phyloP scores from a whole-genome alignment of 2,113 vertebrate species.

The Chaenocephalus aceratus region DNA sequence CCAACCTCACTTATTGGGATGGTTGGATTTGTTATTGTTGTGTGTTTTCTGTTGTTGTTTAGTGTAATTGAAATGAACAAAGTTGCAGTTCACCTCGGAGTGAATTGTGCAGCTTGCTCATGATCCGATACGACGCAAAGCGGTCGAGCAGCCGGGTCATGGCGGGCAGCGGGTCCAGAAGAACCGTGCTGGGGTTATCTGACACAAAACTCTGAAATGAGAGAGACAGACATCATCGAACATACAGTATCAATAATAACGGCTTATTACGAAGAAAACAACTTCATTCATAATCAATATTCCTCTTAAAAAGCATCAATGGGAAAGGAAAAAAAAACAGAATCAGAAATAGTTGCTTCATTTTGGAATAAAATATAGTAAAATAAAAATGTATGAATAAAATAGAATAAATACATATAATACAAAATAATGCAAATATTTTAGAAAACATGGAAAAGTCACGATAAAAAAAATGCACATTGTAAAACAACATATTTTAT shows the following conservation, averaged over 20 bases:
- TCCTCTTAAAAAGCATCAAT: background rate
- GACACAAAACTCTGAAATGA: slow-evolving; percentile 75
- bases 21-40: too few species aligned
- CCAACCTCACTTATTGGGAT: too few species aligned
- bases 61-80: background rate
- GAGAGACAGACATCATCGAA: background rate
- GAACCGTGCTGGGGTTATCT: slow-evolving; percentile 73
- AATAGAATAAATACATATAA: too few species aligned
- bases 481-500: too few species aligned
- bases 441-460: too few species aligned
- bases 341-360: too few species aligned
- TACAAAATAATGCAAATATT: too few species aligned
- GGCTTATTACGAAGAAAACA: background rate
- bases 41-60: too few species aligned
- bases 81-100: slow-evolving; percentile 68
- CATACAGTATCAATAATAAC: background rate
- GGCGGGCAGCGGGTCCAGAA: slow-evolving; percentile 82
- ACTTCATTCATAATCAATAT: background rate
- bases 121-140: slow-evolving; percentile 81
- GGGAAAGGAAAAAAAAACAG: background rate
- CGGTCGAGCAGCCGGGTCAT: slow-evolving; percentile 82
- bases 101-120: slow-evolving; percentile 77
- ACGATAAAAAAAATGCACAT: too few species aligned
- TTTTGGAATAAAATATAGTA: too few species aligned
- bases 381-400: too few species aligned